phyloP scores from a whole-genome alignment of 2,888 invertebrate species.

The Drosophila tanythrix region DNA sequence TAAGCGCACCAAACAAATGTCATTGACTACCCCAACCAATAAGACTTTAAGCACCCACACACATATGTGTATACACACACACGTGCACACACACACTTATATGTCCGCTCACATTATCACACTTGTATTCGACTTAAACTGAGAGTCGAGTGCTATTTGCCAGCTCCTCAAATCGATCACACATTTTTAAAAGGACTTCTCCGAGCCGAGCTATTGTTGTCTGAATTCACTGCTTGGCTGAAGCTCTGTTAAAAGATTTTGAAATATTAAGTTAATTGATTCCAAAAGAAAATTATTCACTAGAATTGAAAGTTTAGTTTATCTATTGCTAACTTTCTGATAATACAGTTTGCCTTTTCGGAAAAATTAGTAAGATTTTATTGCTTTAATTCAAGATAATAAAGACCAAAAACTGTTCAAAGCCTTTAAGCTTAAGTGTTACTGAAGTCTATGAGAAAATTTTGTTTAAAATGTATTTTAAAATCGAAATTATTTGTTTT shows the following conservation, averaged over 20 bases:
- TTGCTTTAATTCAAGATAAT: background rate
- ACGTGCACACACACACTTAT: conserved; percentile 23
- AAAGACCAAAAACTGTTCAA: background rate
- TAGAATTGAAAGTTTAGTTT: background rate
- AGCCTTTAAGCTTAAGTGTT: background rate
- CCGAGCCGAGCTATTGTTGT: conserved; percentile 14
- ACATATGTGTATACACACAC: conserved; percentile 10
- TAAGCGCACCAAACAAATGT: conserved; percentile 68
- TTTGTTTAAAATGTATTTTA: background rate
- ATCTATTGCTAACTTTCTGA: background rate
- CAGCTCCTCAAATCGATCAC: conserved; percentile 45
- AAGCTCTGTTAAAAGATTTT: background rate
- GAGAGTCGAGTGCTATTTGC: conserved; percentile 37
- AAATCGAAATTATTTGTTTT: background rate
- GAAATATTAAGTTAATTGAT: background rate
- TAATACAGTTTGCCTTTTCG: no score
- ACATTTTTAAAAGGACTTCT: conserved; percentile 35
- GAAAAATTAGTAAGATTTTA: background rate
- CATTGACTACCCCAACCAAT: conserved; percentile 60
- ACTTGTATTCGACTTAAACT: conserved; percentile 33
- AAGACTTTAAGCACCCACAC: conserved; percentile 25
- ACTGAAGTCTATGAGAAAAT: background rate
- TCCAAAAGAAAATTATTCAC: background rate
- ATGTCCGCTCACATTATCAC: conserved; percentile 54
- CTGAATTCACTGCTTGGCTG: background rate